Base-by-base conservation (phyloP, 2,888 invertebrate genomes). In the Lithophane semibrunnea region DNA sequence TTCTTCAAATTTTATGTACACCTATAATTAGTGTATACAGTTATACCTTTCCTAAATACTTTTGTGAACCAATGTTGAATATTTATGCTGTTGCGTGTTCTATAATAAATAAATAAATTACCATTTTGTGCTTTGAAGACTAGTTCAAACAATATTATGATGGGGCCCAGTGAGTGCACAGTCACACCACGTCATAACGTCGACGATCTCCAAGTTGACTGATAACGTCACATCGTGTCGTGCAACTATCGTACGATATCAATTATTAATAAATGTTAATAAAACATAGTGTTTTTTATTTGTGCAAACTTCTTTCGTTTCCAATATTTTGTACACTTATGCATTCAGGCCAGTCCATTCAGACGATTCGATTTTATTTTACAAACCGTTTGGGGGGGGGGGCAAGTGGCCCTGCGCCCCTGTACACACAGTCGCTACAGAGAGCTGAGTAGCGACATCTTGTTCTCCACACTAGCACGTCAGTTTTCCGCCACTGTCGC, bases 211-310 rank as follows among this genome's bases (percentile, higher is more conserved):
- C n/a, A n/a, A 16, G n/a, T 56, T 12, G 12, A 29, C 13, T 60
- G n/a, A 29, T 69, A 47, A 58, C 56, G 60, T 67, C 66, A 42
- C 58, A 66, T 18, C 52, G 49, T 65, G 21, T 29, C 56, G 64
- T 79, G 56, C 21, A n/a, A 56, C 29, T 67, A 29, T 52, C 67
- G 67, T 37, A 42, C 56, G 13, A 64, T 67, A 63, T 85, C 69
- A 85, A 73, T 67, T 82, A 80, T 85, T 61, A 82, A 82, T 82
- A 82, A 75, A 82, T 82, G 75, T 82, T 82, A 75, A 63, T 47
- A 74, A 81, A 85, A 85, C 16, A 85, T 66, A 54, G 3, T 47
- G 16, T 63, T 42, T 21, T 69, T 52, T 78, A 58, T 52, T 64
- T 75, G 1, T 56, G 76, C 8, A 60, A 58, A 7, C 58, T 24